Base-by-base conservation (phyloP, 2,113 vertebrate genomes). In the Hippopotamus amphibius region DNA sequence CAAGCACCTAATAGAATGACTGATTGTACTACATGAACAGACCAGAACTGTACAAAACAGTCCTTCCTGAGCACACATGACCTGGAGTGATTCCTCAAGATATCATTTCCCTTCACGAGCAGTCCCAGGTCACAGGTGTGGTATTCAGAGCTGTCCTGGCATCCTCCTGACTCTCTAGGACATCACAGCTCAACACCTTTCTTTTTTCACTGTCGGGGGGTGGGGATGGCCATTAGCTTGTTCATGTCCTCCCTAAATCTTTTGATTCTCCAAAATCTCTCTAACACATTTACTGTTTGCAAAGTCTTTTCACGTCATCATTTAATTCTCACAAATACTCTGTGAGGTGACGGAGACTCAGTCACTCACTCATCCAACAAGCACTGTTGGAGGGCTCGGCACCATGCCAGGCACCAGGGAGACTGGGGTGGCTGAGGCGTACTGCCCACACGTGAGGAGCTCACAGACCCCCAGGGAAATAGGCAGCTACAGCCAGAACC, bases 211-310 rank as follows among this genome's bases (percentile, higher is more conserved):
- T 74, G 1, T 88, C 14, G 16, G 50, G 26, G 46, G 37, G 15
- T 37, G 37, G 37, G 37, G 37, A 37, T 37, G 37, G 37, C 37
- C 37, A 37, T 37, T 81, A 65, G 1, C n/a, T 65, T 53, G 19
- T 19, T 88, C 21, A 24, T 48, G 57, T 69, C 76, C 28, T 87
- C 33, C 77, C 50, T 72, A 71, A 57, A 71, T 46, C 33, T 26
- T 57, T 79, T 59, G 33, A 76, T 26, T 53, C 28, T 93, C 68
- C 77, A 59, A 88, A 96, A 74, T 41, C 84, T 79, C 50, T 15
- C 28, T 59, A 48, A 79, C 30, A 79, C 33, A 72, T 43, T 83
- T 66, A 72, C 1, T 83, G 37, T 72, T 77, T 53, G 46, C 11
- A 24, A 68, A 66, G 4, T 61, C n/a, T 65, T 93, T 92, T 76